Evolutionary conservation across 2,113 vertebrate species (phyloP).

Genomic region (Propithecus coquereli): DNA sequence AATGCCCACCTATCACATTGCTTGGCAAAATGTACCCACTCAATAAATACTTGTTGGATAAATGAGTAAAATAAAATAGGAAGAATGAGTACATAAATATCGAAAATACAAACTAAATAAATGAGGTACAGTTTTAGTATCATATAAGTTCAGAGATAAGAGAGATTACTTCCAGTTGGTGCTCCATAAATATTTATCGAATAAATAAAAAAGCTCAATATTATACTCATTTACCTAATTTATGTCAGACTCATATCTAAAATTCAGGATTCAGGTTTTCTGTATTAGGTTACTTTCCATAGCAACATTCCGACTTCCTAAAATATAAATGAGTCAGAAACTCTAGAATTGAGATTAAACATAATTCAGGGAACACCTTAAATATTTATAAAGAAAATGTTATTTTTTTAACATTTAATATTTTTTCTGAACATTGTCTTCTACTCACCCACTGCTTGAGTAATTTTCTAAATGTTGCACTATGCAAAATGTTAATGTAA

Average conservation of each 20-base stretch:
- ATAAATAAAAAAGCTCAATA: neutral
- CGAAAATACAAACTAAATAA: neutral
- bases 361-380: neutral
- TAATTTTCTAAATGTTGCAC: neutral
- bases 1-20: neutral
- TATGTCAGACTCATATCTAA: neutral
- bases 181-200: neutral
- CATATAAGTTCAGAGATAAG: neutral
- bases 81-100: neutral
- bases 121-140: neutral
- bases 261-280: neutral
- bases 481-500: neutral
- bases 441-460: neutral
- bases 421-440: neutral
- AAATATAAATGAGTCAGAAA: conserved; percentile 1
- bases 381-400: neutral
- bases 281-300: neutral
- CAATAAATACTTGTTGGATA: neutral
- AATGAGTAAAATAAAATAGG: neutral
- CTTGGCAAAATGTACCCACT: neutral
- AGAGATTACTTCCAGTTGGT: neutral
- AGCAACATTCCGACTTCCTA: neutral
- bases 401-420: neutral
- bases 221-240: neutral
- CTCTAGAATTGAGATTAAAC: neutral